Evolutionary conservation across 1,140 invertebrate genomes (phyloP).

Genomic region (Drosophila carrolli): DNA sequence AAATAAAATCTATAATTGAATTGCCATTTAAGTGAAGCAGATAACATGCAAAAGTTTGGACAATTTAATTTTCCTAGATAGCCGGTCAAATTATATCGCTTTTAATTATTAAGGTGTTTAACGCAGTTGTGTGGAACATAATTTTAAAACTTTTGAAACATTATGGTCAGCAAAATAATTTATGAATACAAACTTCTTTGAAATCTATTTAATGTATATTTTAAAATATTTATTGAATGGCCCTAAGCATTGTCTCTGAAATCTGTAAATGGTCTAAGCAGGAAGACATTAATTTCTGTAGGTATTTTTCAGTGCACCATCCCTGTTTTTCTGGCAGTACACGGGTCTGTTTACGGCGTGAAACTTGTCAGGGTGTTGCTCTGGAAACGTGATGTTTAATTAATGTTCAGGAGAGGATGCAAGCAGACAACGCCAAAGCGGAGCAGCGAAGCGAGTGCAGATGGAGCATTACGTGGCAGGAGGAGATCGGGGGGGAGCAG

Average conservation of each 20-base stretch:
- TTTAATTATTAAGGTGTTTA: no score
- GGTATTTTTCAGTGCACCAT: background rate
- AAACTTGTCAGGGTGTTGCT: slow-evolving; percentile 78
- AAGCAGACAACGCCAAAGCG: slow-evolving; percentile 33
- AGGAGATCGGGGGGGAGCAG: slow-evolving; percentile 4
- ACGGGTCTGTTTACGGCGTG: slow-evolving; percentile 29
- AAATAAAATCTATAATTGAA: background rate
- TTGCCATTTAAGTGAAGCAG: background rate
- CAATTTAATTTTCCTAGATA: no score
- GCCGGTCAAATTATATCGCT: no score
- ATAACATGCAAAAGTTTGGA: background rate
- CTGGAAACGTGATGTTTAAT: slow-evolving; percentile 82
- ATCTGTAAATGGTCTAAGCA: no score
- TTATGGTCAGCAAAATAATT: no score
- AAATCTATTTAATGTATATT: no score
- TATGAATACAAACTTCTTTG: no score
- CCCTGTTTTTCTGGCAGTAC: slow-evolving; percentile 3
- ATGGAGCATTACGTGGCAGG: slow-evolving; percentile 6
- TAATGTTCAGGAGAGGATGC: slow-evolving; percentile 59
- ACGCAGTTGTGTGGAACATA: no score
- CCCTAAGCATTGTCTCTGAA: no score
- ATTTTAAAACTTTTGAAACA: background rate
- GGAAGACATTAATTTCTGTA: no score
- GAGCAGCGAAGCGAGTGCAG: slow-evolving; percentile 28
- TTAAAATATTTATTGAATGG: no score